Base-by-base conservation (phyloP, 2,797 vertebrate genomes). In the Tangara arthus region DNA sequence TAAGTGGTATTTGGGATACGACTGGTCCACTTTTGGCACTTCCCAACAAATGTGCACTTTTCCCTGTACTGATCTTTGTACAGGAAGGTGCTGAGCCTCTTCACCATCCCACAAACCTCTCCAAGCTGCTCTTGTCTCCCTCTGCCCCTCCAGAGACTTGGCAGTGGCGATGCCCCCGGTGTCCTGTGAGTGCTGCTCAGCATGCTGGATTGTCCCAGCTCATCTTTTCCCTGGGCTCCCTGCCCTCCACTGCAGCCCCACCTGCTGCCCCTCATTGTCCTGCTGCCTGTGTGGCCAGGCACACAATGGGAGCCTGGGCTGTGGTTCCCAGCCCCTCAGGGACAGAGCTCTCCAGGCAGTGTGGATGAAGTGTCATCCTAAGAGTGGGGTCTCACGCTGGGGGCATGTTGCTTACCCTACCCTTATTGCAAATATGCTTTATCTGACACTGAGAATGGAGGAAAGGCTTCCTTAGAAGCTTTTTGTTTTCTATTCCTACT, bases 201-300 rank as follows among this genome's bases (percentile, higher is more conserved):
- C 81, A 56, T 83, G 91, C 44, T 46, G 65, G 63, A n/a, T 63
- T 41, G 57, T 83, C 93, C 59, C 76, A 83, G 63, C 76, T 79
- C 30, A 88, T 96, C 89, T 69, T 81, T 88, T 79, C 52, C 55
- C 42, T 93, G 89, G 93, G 80, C 91, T 93, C 69, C 52, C 20
- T 93, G 91, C 94, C 91, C 81, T 94, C 41, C 66, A 12, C 32
- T 91, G 79, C 85, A 78, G 77, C 56, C 80, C 92, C 93, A 96
- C 94, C 93, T 94, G 94, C 94, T 96, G 94, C 70, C 73, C 73
- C 79, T 88, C 50, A 57, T 77, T 93, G 87, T 94, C 20, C 53
- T 86, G 59, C 82, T 93, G 49, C 73, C 4, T 63, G 69, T 91
- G 85, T 90, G 92, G 73, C 63, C 17, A 0, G 50, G 34, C 47